Evolutionary conservation across 2,113 vertebrate species (phyloP).

Genomic region (Aplodontia rufa): DNA sequence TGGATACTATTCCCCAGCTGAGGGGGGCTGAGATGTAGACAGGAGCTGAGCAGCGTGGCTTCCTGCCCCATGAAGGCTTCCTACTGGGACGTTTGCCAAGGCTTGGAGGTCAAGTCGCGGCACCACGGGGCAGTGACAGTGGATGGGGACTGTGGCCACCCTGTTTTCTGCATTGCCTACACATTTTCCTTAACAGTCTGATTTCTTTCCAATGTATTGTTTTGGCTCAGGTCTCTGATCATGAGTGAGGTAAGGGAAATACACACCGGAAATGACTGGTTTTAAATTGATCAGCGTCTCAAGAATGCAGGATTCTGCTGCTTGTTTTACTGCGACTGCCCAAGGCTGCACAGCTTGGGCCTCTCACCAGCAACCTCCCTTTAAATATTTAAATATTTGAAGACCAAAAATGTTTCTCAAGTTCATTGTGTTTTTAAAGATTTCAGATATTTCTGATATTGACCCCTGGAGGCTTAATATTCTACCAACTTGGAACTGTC

Average conservation of each 20-base stretch:
- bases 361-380: fast-evolving
- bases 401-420: not conserved
- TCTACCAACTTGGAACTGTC: not conserved
- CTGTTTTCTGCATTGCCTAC: not conserved
- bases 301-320: not conserved
- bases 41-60: conserved; percentile 23
- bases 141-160: not conserved
- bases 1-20: conserved; percentile 59
- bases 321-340: not conserved
- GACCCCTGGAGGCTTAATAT: not conserved
- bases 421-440: not conserved
- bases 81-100: conserved; percentile 46
- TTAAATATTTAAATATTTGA: not conserved
- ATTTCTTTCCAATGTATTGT: not conserved
- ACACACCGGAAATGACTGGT: not conserved
- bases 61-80: conserved; percentile 22
- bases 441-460: not conserved
- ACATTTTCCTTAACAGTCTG: not conserved
- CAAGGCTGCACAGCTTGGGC: fast-evolving
- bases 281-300: not conserved
- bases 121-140: not conserved
- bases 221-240: not conserved
- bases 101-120: not conserved
- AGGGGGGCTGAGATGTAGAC: conserved; percentile 45
- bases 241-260: not conserved